Base-by-base conservation (phyloP, 2,113 vertebrate species). In the Excalfactoria chinensis region DNA sequence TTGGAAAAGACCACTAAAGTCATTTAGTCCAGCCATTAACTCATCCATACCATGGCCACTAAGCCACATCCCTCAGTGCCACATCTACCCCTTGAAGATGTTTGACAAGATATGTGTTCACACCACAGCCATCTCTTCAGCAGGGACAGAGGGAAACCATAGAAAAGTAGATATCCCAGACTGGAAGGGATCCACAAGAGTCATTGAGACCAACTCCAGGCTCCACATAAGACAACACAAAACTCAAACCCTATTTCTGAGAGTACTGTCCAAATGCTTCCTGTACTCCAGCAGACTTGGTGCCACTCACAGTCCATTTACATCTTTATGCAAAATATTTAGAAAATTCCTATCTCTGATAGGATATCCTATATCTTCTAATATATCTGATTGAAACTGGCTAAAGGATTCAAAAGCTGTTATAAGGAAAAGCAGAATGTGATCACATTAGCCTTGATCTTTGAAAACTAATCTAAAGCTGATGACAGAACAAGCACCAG, bases 301-400 rank as follows among this genome's bases (percentile, higher is more conserved):
- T 20, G 32, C 55, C 55, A n/a, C 46, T 75, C 37, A 16, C 30
- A 56, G 41, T 6, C 10, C 16, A 25, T 28, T 79, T n/a, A 66
- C 13, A 62, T 51, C 55, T 80, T 90, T 55, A 76, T 25, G 35
- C 12, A 41, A 63, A 89, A 41, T 30, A 15, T 53, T 95, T 76
- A 25, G 89, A 89, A 76, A 8, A 35, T 76, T 53, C 12, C 70
- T 49, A 59, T 71, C 28, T 13, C 55, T 21, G 13, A 76, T 35
- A n/a, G n/a, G n/a, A n/a, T n/a, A n/a, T n/a, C n/a, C n/a, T n/a
- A n/a, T n/a, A 72, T 13, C 11, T 73, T 40, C 48, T 34, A 14
- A 56, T 17, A 66, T 7, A n/a, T 12, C 44, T 72, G 19, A 14
- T 2, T 68, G 40, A 72, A 66, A 93, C 34, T 32, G 3, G 25